Evolutionary conservation across 2,888 invertebrate genomes (phyloP).

Genomic region (Polia nebulosa): DNA sequence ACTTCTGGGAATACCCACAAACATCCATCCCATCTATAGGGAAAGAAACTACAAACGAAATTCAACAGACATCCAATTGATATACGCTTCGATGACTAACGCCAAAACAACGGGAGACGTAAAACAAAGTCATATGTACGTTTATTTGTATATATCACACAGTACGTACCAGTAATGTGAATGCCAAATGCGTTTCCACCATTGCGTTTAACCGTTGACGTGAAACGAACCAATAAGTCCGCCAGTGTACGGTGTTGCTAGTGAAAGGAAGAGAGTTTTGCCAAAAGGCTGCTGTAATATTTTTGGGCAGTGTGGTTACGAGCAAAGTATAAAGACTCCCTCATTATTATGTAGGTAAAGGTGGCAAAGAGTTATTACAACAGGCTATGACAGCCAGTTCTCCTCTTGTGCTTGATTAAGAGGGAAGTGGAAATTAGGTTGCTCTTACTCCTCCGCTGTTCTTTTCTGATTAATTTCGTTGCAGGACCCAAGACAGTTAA

Average conservation of each 20-base stretch:
- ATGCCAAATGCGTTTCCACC: slow-evolving; percentile 74
- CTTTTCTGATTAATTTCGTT: no score
- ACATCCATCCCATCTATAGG: neutral
- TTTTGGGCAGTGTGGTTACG: neutral
- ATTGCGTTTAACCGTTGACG: slow-evolving; percentile 74
- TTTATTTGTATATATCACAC: slow-evolving; percentile 24
- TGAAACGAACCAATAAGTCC: slow-evolving; percentile 72
- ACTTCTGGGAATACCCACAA: slow-evolving; percentile 1
- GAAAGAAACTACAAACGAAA: slow-evolving; percentile 23
- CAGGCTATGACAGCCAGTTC: no score
- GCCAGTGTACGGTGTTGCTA: slow-evolving; percentile 53
- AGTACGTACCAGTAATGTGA: slow-evolving; percentile 76
- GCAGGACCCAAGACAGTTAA: no score
- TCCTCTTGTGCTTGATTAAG: no score
- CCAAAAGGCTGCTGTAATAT: neutral
- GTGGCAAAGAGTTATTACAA: no score
- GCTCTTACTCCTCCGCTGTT: no score
- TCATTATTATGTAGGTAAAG: no score
- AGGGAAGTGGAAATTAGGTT: no score
- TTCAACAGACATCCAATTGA: slow-evolving; percentile 10
- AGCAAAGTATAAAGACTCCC: neutral
- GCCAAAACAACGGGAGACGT: slow-evolving; percentile 18
- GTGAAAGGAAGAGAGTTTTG: neutral
- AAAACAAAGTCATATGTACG: slow-evolving; percentile 28
- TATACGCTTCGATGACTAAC: slow-evolving; percentile 36